Evolutionary conservation across 2,113 vertebrate genomes (phyloP).

Genomic region (Nannobrachium achirus): DNA sequence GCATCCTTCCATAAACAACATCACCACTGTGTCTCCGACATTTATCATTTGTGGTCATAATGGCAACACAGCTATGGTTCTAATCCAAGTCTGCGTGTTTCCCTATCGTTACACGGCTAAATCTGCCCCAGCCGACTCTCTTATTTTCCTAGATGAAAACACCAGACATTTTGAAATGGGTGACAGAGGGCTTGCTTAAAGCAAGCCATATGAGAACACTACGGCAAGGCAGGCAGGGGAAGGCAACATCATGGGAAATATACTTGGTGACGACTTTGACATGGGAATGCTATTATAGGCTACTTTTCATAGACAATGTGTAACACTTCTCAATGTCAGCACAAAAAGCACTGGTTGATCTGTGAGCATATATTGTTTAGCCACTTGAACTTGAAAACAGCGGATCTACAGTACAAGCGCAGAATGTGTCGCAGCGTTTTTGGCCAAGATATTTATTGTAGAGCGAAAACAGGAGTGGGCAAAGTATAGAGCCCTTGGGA

Average conservation of each 20-base stretch:
- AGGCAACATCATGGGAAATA: constrained; percentile 50
- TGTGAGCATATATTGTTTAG: constrained; percentile 37
- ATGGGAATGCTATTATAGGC: constrained; percentile 44
- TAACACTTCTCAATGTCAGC: constrained; percentile 39
- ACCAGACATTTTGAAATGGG: constrained; percentile 55
- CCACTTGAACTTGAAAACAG: too few relatives aligned
- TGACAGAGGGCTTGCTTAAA: constrained; percentile 60
- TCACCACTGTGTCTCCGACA: constrained; percentile 64
- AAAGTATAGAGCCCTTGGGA: too few relatives aligned
- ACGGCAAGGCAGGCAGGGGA: constrained; percentile 36
- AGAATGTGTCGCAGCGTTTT: too few relatives aligned
- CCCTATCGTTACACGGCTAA: constrained; percentile 72
- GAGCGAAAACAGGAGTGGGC: too few relatives aligned
- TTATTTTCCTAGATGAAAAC: constrained; percentile 73
- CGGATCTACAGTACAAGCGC: too few relatives aligned
- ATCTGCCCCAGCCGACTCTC: constrained; percentile 63
- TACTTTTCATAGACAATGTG: constrained; percentile 34
- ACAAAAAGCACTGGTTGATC: constrained; percentile 42
- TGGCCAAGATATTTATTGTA: too few relatives aligned
- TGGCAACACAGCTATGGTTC: constrained; percentile 67
- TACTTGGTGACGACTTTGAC: constrained; percentile 52
- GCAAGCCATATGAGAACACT: constrained; percentile 61
- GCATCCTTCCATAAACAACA: constrained; percentile 77
- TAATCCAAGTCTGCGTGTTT: constrained; percentile 64
- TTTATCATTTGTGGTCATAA: constrained; percentile 75